A percentile compares a stretch with the other conserved stretches of the same genome.
phyloP scores from a whole-genome alignment of 2,888 invertebrate genomes.

The Amaurobius ferox region DNA sequence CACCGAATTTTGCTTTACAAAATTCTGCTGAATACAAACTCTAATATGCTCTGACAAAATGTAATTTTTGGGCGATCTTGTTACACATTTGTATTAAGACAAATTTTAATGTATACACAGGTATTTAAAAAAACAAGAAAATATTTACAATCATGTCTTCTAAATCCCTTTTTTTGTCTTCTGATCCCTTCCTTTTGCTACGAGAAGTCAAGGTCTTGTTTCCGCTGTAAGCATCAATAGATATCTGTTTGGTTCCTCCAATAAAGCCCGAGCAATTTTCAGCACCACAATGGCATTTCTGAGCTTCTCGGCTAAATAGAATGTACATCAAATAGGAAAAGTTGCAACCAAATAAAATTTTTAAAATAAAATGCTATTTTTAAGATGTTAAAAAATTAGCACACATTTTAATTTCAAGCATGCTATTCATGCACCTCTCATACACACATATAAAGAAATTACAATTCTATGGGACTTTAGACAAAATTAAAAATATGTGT shows the following conservation, averaged over 20 bases:
- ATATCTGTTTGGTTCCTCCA: slow-evolving; percentile 80
- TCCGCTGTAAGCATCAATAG: slow-evolving; percentile 78
- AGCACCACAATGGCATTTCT: slow-evolving; percentile 95
- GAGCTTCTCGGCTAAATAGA: slow-evolving; percentile 89
- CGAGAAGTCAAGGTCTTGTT: slow-evolving; percentile 74
- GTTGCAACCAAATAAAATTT: not conserved
- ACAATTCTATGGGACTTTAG: no score
- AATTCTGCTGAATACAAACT: no score
- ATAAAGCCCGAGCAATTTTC: slow-evolving; percentile 95
- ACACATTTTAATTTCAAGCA: not conserved
- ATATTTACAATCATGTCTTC: slow-evolving; percentile 82
- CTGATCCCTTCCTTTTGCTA: slow-evolving; percentile 52
- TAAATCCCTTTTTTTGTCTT: slow-evolving; percentile 78
- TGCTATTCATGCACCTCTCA: not conserved
- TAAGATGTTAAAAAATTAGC: not conserved
- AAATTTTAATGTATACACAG: no score
- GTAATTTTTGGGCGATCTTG: no score
- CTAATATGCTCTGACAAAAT: no score
- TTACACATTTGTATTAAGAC: no score
- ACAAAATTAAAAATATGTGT: no score
- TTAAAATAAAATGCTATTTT: not conserved
- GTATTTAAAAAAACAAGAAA: no score
- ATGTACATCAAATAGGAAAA: not conserved
- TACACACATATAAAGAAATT: no score
- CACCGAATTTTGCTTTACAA: no score